Conservation (phyloP, 92 coral and sea anemone species). For the Actinernus sp. region DNA sequence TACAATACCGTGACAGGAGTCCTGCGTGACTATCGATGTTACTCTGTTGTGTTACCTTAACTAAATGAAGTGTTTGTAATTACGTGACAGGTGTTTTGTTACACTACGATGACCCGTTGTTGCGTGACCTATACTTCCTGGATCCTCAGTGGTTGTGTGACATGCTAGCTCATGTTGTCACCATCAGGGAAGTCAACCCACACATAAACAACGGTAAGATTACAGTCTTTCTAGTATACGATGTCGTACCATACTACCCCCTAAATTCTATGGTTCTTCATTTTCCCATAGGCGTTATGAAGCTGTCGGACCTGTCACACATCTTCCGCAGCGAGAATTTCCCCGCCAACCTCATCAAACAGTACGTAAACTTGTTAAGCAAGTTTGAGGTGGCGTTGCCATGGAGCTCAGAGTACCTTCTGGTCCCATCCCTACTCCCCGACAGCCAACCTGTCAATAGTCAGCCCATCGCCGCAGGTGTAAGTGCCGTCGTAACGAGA, state of each 20-base stretch:
- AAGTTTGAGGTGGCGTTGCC: slow-evolving; percentile 97
- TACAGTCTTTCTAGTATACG: too few species aligned
- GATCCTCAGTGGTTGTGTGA: slow-evolving; percentile 99
- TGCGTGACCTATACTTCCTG: slow-evolving; percentile 93
- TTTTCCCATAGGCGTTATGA: slow-evolving; percentile 89
- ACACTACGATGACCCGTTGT: slow-evolving; percentile 94
- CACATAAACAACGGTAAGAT: slow-evolving; percentile 92
- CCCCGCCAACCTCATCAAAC: slow-evolving; percentile 94
- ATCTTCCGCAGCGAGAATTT: slow-evolving; percentile 96
- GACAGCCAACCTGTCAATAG: slow-evolving; percentile 85
- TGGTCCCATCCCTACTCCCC: slow-evolving; percentile 98
- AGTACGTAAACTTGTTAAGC: slow-evolving; percentile 92
- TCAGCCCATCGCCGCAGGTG: slow-evolving; percentile 88
- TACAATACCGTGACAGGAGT: slow-evolving; percentile 64
- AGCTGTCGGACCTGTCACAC: slow-evolving; percentile 94
- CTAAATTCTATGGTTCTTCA: neutral
- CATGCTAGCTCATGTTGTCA: slow-evolving; percentile 99
- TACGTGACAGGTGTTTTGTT: slow-evolving; percentile 79
- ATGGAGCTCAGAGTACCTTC: slow-evolving; percentile 91
- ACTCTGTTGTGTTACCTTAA: slow-evolving; percentile 91
- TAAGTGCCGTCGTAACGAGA: slow-evolving; percentile 77
- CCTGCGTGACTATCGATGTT: slow-evolving; percentile 88
- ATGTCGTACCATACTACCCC: too few species aligned
- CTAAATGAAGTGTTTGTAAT: slow-evolving; percentile 10
- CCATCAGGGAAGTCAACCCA: slow-evolving; percentile 96